Percentiles rank a stretch among this genome's conserved stretches.
Conservation (phyloP, 2,888 invertebrate species). For the Luffia ferchaultella region DNA sequence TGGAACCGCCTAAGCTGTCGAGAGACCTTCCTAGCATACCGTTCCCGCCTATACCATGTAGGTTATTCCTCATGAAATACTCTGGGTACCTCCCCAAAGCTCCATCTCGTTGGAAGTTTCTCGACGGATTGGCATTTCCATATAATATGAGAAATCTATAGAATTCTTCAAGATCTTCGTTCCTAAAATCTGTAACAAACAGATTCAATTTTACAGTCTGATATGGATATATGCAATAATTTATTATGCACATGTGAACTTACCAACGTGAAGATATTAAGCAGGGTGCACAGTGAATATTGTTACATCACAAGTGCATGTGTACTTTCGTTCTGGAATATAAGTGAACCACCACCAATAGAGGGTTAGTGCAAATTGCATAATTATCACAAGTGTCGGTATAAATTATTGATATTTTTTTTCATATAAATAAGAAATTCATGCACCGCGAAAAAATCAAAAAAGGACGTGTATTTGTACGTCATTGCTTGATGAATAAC, state of each 20-base stretch:
- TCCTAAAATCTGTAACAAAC: slow-evolving; percentile 39
- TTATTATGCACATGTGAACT: background rate
- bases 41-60: slow-evolving; percentile 16
- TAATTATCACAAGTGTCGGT: no score
- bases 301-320: background rate
- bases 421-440: no score
- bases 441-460: no score
- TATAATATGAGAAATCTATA: slow-evolving; percentile 36
- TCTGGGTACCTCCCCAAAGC: slow-evolving; percentile 5
- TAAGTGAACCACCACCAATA: background rate
- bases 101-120: background rate
- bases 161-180: slow-evolving; percentile 38
- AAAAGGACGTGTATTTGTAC: no score
- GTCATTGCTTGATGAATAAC: no score
- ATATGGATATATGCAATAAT: no score
- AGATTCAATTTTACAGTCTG: background rate
- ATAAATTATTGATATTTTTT: no score
- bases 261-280: background rate
- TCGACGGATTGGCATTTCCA: slow-evolving; percentile 21
- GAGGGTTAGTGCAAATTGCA: background rate
- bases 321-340: background rate
- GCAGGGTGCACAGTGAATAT: background rate
- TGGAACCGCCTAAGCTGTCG: slow-evolving; percentile 8
- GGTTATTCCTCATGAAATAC: slow-evolving; percentile 8
- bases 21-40: slow-evolving; percentile 23